Evolutionary conservation across 2,888 invertebrate species (phyloP), one percentile per base, ranked within the genome.

Genomic region (Bellardia pandia): DNA sequence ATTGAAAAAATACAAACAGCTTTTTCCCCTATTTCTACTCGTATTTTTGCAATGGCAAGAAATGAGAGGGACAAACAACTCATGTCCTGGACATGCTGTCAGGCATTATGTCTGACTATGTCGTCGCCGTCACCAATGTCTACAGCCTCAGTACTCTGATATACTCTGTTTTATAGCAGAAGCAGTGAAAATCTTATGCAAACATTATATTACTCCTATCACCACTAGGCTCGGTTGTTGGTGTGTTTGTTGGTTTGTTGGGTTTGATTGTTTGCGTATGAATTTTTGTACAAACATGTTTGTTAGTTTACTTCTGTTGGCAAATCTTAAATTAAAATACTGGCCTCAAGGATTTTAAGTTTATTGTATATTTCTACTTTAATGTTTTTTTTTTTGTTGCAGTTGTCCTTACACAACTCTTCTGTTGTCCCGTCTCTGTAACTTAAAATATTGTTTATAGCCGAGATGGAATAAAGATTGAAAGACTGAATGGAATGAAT

Each of bases 321-420:
- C 51, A 85, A 85, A 87, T 87, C 85, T 87, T 85, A 87, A 87
- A 87, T 87, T 87, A 87, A 87, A 87, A 87, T 87, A 85, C 85
- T 81, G 74, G 85, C 87, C 87, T 82, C 74, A 87, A 87, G 87
- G 85, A 87, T 82, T 58, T 85, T 74, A 75, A 75, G 80, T 81
- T 81, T 87, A 71, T 85, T 85, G 79, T 72, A 58, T 40, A 48
- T 68, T 68, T 78, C 33, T 64, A 68, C 72, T 79, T 51, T 1
- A 33, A 66, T 9, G 8, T 60, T 58, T 14, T 71, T n/a, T 23
- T 14, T 48, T 7, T 51, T 33, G 11, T 3, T 37, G 62, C 8
- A 11, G 48, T 68, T 74, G 53, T 66, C 62, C 72, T 64, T 30
- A 64, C 45, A 23, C 30, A 51, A 62, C 40, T 30, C 58, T 48